phyloP scores from a whole-genome alignment of 2,113 vertebrate genomes.

The Muscicapa adusta region DNA sequence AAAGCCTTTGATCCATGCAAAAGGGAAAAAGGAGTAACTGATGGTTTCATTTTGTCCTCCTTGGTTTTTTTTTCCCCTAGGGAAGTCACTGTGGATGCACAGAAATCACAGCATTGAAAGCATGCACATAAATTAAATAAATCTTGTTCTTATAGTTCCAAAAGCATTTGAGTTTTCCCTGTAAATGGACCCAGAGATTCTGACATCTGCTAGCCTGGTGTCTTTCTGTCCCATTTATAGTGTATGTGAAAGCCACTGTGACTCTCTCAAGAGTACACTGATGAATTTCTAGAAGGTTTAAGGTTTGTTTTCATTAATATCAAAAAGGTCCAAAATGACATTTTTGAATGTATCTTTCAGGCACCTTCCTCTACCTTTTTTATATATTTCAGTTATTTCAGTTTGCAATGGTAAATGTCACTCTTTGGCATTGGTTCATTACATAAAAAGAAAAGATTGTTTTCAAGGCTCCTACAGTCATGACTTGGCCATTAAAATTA shows the following conservation, averaged over 20 bases:
- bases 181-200: not conserved
- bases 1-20: not conserved
- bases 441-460: not conserved
- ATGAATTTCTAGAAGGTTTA: not conserved
- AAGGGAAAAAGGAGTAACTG: not conserved
- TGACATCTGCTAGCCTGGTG: not conserved
- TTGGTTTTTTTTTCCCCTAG: fast-evolving
- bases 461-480: not conserved
- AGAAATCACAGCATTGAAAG: not conserved
- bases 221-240: not conserved
- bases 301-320: not conserved
- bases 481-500: not conserved
- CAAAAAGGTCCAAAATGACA: not conserved
- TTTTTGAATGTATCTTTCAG: not conserved
- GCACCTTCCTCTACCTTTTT: not conserved
- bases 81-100: not conserved
- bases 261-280: not conserved
- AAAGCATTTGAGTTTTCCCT: not conserved
- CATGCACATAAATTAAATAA: not conserved
- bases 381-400: not conserved
- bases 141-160: not conserved
- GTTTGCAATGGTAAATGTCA: not conserved
- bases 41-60: not conserved
- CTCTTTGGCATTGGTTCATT: not conserved
- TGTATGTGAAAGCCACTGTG: not conserved